Percentiles rank a stretch among this genome's conserved stretches.
phyloP scores from a whole-genome alignment of 2,113 vertebrate genomes.

The Lepisosteus oculatus region DNA sequence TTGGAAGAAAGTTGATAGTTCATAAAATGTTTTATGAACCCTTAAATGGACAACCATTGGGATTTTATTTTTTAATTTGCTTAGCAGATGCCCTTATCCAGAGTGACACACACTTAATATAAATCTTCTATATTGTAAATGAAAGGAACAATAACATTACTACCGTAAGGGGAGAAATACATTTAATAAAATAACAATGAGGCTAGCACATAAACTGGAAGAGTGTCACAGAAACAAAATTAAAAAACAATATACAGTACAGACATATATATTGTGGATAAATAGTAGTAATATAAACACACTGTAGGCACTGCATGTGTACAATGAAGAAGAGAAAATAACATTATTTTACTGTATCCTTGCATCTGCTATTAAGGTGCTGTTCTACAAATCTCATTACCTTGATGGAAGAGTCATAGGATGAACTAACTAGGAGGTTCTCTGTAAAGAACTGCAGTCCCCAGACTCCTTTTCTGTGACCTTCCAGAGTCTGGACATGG shows the following conservation, averaged over 20 bases:
- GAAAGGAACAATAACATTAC: too few species aligned
- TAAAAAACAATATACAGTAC: too few species aligned
- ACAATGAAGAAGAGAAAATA: background rate
- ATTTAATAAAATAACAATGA: too few species aligned
- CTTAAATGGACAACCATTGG: constrained; percentile 20
- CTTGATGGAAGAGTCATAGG: constrained; percentile 14
- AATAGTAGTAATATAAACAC: too few species aligned
- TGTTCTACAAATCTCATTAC: constrained; percentile 23
- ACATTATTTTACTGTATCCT: constrained; percentile 12
- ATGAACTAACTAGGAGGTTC: constrained; percentile 19
- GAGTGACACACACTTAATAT: constrained; percentile 3
- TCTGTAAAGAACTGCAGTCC: constrained; percentile 16
- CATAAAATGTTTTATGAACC: constrained; percentile 20
- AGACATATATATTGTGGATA: too few species aligned
- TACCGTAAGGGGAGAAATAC: too few species aligned
- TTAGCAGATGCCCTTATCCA: too few species aligned
- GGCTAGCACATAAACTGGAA: too few species aligned
- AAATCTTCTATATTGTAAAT: background rate
- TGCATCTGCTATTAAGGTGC: too few species aligned
- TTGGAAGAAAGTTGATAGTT: constrained; percentile 14
- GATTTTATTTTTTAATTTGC: constrained; percentile 10
- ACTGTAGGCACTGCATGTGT: too few species aligned
- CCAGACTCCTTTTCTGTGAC: constrained; percentile 20
- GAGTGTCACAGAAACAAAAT: too few species aligned
- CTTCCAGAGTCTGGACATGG: background rate